Conservation (phyloP, 2,113 vertebrate species). For the Trogon surrucura region DNA sequence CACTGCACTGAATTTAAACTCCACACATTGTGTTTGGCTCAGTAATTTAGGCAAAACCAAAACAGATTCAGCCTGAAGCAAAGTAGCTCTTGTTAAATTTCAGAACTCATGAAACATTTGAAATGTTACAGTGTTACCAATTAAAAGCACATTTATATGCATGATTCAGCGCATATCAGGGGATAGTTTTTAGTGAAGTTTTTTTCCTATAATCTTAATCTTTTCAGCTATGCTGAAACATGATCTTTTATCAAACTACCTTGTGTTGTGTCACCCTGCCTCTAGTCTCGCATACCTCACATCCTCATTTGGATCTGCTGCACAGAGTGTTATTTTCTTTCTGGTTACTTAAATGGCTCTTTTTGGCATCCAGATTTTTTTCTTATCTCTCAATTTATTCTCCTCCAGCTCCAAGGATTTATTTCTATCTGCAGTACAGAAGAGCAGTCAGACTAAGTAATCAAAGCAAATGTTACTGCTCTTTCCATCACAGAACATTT, state of each 20-base stretch:
- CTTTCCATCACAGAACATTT: neutral
- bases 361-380: neutral
- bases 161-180: neutral
- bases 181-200: neutral
- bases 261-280: neutral
- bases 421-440: neutral
- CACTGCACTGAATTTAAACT: neutral
- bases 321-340: neutral
- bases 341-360: neutral
- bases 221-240: neutral
- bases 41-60: conserved; percentile 13
- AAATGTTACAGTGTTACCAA: conserved; percentile 21
- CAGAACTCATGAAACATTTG: conserved; percentile 12
- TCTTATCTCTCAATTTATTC: neutral
- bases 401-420: neutral
- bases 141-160: conserved; percentile 32
- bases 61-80: conserved; percentile 35
- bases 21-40: conserved; percentile 2
- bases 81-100: conserved; percentile 16
- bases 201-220: neutral
- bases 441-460: neutral
- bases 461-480: neutral
- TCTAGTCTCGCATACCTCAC: neutral
- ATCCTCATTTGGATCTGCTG: neutral
- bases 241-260: neutral